Conservation (phyloP, 2,888 invertebrate genomes). For the Loripinus fragilis region DNA sequence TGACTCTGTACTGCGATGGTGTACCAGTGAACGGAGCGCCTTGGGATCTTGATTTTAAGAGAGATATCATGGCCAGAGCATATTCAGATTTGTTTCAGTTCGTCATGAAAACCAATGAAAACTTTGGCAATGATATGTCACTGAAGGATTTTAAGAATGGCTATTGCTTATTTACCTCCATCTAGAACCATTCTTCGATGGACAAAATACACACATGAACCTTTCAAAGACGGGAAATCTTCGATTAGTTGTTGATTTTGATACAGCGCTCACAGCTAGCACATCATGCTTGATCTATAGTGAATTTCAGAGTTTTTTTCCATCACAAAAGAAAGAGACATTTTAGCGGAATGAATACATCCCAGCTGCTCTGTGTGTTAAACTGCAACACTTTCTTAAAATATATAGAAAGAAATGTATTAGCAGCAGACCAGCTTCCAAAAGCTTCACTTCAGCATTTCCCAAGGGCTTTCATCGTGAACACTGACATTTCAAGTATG, state of each 20-base stretch:
- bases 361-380: neutral
- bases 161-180: neutral
- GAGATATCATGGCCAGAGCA: neutral
- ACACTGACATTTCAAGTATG: neutral
- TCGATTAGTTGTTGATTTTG: neutral
- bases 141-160: neutral
- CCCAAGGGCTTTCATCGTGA: neutral
- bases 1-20: neutral
- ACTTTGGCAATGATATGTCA: constrained; percentile 8
- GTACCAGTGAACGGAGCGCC: constrained; percentile 12
- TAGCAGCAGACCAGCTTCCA: neutral
- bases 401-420: neutral
- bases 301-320: constrained; percentile 1
- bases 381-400: neutral
- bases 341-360: constrained; percentile 6
- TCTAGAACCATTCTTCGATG: constrained; percentile 11
- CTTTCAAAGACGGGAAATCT: constrained; percentile 4
- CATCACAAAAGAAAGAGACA: constrained; percentile 10
- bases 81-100: constrained; percentile 13
- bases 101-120: neutral
- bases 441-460: neutral
- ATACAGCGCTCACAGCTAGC: neutral
- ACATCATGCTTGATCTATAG: constrained; percentile 1
- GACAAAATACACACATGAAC: neutral
- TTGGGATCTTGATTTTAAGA: neutral